Evolutionary conservation across 2,888 invertebrate genomes (phyloP), one percentile per base, ranked within the genome.

Genomic region (Stenotaenia linearis): DNA sequence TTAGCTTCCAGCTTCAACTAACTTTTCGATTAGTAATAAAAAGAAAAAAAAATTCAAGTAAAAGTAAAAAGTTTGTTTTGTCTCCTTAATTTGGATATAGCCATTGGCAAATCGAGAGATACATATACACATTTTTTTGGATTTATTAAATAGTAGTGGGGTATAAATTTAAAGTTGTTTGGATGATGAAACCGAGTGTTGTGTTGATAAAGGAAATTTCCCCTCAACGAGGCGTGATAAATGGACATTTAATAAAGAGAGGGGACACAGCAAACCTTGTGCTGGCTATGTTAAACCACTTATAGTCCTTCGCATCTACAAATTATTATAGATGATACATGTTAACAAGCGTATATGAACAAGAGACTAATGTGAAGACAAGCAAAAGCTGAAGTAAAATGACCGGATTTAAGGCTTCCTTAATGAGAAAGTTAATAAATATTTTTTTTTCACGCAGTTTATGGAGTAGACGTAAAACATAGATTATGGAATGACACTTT

Each of bases 201-300:
- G 23, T 69, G 69, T 69, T 69, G 69, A 69, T 69, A 28, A 1
- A 23, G 69, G 69, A 69, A 28, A 69, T 69, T 69, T 69, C 69
- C 69, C 69, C 69, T 69, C 69, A 28, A 69, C 69, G 69, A 69
- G 69, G 69, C 69, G 69, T 69, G 69, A 69, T 69, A 69, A 69
- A 69, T 69, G 28, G 69, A 69, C 69, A 69, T 69, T 69, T 69
- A 69, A 69, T 69, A 69, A 69, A 69, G 69, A 69, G 69, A 69
- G 69, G 69, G 69, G 69, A 69, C 69, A 69, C 69, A 28, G 69
- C 69, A 69, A 69, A 69, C 69, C 69, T 23, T 69, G 69, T 69
- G 69, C 69, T 69, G 28, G 69, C 69, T 69, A 69, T 69, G 69
- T 69, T 69, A 69, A 69, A 69, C 69, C 69, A 69, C 69, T 69